Evolutionary conservation across 2,888 invertebrate genomes (phyloP), one percentile per base, ranked within the genome.

Genomic region (Noctua janthina): DNA sequence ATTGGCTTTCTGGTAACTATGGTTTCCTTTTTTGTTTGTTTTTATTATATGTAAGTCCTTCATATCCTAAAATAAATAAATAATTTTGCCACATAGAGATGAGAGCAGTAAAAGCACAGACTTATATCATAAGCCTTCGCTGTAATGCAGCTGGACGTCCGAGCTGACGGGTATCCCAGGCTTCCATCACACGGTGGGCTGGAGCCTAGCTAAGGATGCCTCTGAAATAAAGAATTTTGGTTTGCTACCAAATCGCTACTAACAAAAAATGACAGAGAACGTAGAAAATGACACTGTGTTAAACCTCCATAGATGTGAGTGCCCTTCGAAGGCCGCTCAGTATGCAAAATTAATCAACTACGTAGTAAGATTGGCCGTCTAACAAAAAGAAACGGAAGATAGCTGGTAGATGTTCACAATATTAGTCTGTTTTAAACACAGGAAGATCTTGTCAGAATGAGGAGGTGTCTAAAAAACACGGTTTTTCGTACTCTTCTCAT

Each of bases 111-210:
- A 76, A 73, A 71, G 39, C 49, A 82, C 62, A 82, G 85, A 82
- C 79, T 85, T 74, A 71, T 62, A 73, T 74, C 72, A 71, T 74
- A 76, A 74, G 77, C 75, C 20, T 66, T 10, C 13, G 64, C 76
- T 68, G 82, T 84, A 81, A 84, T 81, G 43, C 74, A 51, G 78
- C 73, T 54, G 71, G 82, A 85, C 82, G 62, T 66, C 43, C 69
- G 49, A 64, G 70, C 76, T 76, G 78, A 76, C 84, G 84, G 72
- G 74, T 79, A 82, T 85, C 79, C 85, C 73, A n/a, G 75, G 82
- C 79, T 85, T 76, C 78, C 75, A 84, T 84, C 85, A 85, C 70
- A 74, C 79, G 76, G 56, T 75, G 39, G 43, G 35, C 75, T 46
- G 46, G 39, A 68, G 59, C 51, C 64, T 10, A 20, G 56, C 75